Base-by-base conservation (phyloP, 2,113 vertebrate genomes). In the Cyanoderma ruficeps region DNA sequence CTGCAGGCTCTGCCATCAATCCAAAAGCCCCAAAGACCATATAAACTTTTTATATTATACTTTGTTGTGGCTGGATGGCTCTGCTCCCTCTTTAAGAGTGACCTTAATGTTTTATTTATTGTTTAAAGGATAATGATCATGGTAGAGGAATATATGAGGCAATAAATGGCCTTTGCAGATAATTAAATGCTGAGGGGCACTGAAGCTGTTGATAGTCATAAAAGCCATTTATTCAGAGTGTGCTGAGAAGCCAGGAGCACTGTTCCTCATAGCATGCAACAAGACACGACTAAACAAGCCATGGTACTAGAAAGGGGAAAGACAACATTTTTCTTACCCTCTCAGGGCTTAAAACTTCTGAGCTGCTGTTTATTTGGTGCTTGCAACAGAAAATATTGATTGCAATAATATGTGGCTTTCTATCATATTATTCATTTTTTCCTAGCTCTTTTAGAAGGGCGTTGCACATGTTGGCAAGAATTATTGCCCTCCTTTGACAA, bases 31-130 rank as follows among this genome's bases (percentile, higher is more conserved):
- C 70, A 63, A 91, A 96, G 78, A 84, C n/a, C 33, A 82, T 39
- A 81, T 39, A 77, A 96, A 95, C 86, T 76, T 89, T 94, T 92
- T 83, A 60, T 93, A 79, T 92, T 86, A 87, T 50, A 79, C 82
- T 91, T 94, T 44, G 65, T 60, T 91, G 71, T 92, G 94, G 83
- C 68, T 96, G 86, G 80, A 60, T 95, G 91, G 88, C 47, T 95
- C 74, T 90, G 53, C 72, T 97, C 83, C 31, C 61, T 86, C 50
- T 95, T 90, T 95, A 95, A 89, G 76, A 91, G 67, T 96, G 96
- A 97, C 95, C 88, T 97, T 97, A 97, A 95, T 97, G 90, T 95
- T 96, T 96, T 97, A 97, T 97, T 96, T 97, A 97, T 97, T 96
- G 91, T 97, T 97, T 94, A 97, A 96, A 93, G 90, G 94, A 96